A percentile compares a stretch with the other conserved stretches of the same genome.
Evolutionary conservation across 2,888 invertebrate species (phyloP).

Genomic region (Bursaphelenchus okinawaensis): DNA sequence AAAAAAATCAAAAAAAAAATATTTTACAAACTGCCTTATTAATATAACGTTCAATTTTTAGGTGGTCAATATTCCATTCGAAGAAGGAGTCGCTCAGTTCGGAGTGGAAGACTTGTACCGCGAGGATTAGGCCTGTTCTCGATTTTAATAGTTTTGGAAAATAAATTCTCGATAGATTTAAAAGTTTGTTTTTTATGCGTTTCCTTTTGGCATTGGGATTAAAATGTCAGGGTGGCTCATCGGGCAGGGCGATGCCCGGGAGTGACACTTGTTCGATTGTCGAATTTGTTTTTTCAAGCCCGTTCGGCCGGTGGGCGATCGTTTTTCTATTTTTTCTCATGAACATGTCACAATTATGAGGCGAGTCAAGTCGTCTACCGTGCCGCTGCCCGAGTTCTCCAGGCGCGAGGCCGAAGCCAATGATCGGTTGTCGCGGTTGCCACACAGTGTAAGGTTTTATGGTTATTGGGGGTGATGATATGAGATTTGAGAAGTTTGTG

Average conservation of each 20-base stretch:
- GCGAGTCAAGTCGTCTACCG: not conserved
- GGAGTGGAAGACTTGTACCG: slow-evolving; percentile 54
- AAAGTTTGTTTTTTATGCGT: not conserved
- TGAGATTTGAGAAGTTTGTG: no score
- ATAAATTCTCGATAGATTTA: not conserved
- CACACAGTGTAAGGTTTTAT: not conserved
- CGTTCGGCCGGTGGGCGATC: not conserved
- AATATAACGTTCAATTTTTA: slow-evolving; percentile 19
- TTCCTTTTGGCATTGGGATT: not conserved
- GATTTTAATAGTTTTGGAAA: not conserved
- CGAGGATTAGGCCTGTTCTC: slow-evolving; percentile 39
- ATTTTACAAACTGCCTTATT: not conserved
- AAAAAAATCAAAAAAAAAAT: not conserved
- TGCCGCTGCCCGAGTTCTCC: not conserved
- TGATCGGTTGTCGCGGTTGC: not conserved
- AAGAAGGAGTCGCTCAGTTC: slow-evolving; percentile 54
- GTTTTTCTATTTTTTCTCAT: not conserved
- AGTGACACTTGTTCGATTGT: not conserved
- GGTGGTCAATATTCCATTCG: slow-evolving; percentile 54
- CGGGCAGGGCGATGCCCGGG: not conserved
- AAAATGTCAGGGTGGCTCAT: not conserved
- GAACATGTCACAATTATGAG: not conserved
- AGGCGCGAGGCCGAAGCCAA: not conserved
- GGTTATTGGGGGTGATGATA: no score
- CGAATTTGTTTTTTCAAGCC: not conserved